Base-by-base conservation (phyloP, 35 echinoderm and acorn worm genomes). In the Diadema setosum region DNA sequence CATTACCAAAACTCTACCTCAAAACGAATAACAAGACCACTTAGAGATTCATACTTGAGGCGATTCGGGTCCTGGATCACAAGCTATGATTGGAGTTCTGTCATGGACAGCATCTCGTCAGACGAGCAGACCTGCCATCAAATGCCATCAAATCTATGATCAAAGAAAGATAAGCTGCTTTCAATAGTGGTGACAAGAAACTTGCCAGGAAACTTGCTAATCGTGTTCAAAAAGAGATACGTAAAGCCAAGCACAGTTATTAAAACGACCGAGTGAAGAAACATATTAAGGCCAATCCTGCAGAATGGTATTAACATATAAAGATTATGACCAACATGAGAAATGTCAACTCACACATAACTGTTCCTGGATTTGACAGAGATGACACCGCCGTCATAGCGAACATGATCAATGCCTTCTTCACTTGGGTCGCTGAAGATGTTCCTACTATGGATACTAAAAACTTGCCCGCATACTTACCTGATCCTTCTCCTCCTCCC, bases 251-350 rank as follows among this genome's bases (percentile, higher is more conserved):
- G 41, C 41, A 59, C 14, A 35, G 65, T 58, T 39, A 81, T 24
- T 89, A 89, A 39, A 57, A 60, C 9, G 20, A 81, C 17, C 55
- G 75, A 61, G 75, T 89, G 5, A 12, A 89, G 39, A 56, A 39
- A 52, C 75, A 89, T 58, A 89, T 81, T 39, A 89, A 89, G 29
- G 37, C 87, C 25, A 89, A 89, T 32, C 87, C 76, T 5, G 39
- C 74, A 48, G 75, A 87, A 82, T 91, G 89, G 89, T 85, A 91
- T 37, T 42, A 69, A 21, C 89, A 91, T 17, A 91, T 91, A n/a
- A 61, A 60, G 58, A 52, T 85, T 16, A 48, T 90, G 88, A 73
- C 88, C 20, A 84, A 64, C 32, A 65, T 44, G 20, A 44, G 60
- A 9, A 84, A 65, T 0, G n/a, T 6, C 14, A 29, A 65, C 15